These are phyloP conservation scores for Pseudochirops cupreus DNA, from an alignment of 2,797 vertebrate genomes.

Conservation along the genomic window DNA sequence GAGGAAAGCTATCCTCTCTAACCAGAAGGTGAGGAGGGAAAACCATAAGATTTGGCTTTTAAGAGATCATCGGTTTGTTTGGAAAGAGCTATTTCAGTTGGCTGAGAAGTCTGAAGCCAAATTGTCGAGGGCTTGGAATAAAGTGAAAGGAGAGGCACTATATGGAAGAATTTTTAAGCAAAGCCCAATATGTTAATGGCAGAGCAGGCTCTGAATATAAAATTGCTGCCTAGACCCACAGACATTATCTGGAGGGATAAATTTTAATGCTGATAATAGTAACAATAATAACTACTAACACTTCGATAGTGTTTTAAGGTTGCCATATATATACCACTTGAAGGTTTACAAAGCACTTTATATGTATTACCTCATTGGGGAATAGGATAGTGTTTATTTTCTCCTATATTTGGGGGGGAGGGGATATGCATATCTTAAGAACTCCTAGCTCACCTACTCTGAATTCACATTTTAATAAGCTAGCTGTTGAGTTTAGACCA, in stretches of 20 bases:
- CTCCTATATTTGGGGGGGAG: background rate
- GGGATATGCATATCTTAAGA: background rate
- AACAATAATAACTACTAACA: background rate
- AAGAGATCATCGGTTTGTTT: background rate
- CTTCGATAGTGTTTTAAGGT: background rate
- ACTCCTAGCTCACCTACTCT: background rate
- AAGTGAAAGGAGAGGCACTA: background rate
- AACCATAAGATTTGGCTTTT: background rate
- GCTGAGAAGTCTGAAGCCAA: background rate
- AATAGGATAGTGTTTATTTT: background rate
- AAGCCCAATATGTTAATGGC: background rate
- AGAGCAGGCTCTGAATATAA: background rate
- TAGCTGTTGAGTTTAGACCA: background rate
- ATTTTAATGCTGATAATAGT: background rate
- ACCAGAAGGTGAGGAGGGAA: too few species aligned
- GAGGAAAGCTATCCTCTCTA: too few species aligned
- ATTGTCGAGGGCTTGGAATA: background rate
- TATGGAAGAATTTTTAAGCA: background rate
- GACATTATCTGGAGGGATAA: background rate
- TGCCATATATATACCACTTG: background rate
- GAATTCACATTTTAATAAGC: background rate
- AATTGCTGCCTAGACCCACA: background rate
- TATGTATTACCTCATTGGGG: background rate
- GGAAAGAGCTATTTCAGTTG: background rate
- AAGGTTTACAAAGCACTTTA: background rate